Base-by-base conservation (phyloP, 2,797 vertebrate genomes). In the Rhinoraja longicauda region DNA sequence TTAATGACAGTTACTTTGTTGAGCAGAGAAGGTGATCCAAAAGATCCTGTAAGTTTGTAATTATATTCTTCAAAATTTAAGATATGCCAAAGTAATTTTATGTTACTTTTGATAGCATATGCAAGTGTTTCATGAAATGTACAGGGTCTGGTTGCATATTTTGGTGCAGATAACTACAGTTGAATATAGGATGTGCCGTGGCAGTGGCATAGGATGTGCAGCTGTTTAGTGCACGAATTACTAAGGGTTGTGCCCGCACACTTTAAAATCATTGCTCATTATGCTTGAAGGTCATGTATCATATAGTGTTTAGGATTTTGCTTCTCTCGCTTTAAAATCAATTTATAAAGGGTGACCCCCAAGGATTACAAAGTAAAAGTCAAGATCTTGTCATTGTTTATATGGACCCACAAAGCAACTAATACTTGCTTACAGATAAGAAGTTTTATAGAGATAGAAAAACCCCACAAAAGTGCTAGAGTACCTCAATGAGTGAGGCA, bases 11-110 rank as follows among this genome's bases (percentile, higher is more conserved):
- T 99, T 92, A 95, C 96, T 19, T 94, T 99, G 94, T 95, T 96
- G 67, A 97, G 97, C 45, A 98, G 97, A 95, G 97, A 98, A 93
- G 97, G 96, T 93, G 97, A 98, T 93, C 93, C 96, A 90, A 96
- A 93, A 94, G 98, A 99, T 94, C 95, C 94, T 95, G 98, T 99
- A 97, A 99, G 96, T 95, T 62, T 93, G n/a, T 77, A 6, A 53
- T 53, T 53, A 53, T 45, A 92, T 73, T 73, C 9, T 92, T 75
- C 72, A 53, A 72, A 36, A 75, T 45, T 36, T 92, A 39, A 10
- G 12, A 45, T 12, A 75, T n/a, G 29, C 1, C 29, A 53, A 91
- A 4, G 57, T 45, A 19, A 75, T 29, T n/a, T 73, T 88, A 57
- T 93, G 36, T 62, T 39, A 21, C 17, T n/a, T 93, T 57, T 75